These are phyloP conservation scores for Paracyprichromis sp. DNA, from an alignment of 2,113 vertebrate species.

Conservation along the genomic window DNA sequence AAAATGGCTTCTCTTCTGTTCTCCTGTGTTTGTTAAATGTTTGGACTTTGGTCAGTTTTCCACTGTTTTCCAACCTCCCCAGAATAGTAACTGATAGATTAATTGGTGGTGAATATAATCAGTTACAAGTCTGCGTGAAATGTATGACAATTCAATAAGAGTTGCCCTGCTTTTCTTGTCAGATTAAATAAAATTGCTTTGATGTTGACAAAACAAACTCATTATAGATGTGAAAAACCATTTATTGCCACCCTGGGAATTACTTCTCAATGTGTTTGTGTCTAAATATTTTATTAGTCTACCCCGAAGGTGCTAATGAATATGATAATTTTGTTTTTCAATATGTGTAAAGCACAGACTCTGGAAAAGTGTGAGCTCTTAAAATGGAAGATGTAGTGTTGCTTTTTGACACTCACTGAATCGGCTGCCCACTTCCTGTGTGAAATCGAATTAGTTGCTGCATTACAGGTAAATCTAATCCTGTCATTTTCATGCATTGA, in stretches of 20 bases:
- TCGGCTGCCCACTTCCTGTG: background rate
- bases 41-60: background rate
- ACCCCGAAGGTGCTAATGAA: background rate
- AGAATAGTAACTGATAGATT: background rate
- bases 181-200: background rate
- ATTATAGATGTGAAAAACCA: background rate
- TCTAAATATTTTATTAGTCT: conserved; percentile 13
- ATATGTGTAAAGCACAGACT: background rate
- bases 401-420: background rate
- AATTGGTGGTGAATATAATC: background rate
- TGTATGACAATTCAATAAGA: background rate
- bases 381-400: background rate
- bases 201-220: background rate
- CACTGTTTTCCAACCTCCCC: background rate
- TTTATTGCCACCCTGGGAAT: background rate
- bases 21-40: background rate
- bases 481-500: background rate
- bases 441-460: background rate
- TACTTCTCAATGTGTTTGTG: background rate
- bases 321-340: conserved; percentile 13
- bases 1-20: background rate
- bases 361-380: background rate
- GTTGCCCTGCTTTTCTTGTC: background rate
- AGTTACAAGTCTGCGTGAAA: background rate
- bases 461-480: conserved; percentile 34